These are phyloP conservation scores for Drosophila anomalata DNA, from an alignment of 2,888 invertebrate genomes.

Conservation along the genomic window DNA sequence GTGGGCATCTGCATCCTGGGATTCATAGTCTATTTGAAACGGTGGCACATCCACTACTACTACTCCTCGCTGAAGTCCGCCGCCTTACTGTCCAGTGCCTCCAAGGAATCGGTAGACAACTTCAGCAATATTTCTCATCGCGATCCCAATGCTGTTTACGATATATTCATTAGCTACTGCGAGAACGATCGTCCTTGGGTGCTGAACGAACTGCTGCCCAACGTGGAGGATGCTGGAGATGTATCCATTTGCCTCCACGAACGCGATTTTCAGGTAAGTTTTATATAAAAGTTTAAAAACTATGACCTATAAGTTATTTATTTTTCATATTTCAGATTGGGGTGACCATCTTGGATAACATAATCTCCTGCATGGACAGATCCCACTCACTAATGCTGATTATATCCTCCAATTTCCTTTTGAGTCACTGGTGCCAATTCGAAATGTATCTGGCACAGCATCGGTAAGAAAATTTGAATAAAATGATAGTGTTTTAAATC, in stretches of 20 bases:
- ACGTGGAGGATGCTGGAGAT: constrained; percentile 86
- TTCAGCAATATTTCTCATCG: constrained; percentile 65
- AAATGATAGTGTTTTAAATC: not conserved
- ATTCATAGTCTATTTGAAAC: constrained; percentile 84
- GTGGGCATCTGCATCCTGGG: constrained; percentile 56
- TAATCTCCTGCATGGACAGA: constrained; percentile 88
- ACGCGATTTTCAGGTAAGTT: constrained; percentile 87
- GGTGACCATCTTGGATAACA: constrained; percentile 88
- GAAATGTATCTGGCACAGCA: constrained; percentile 90
- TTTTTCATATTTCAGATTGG: constrained; percentile 84
- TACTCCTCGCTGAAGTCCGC: constrained; percentile 86
- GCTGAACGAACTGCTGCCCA: constrained; percentile 86
- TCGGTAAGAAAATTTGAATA: constrained; percentile 81
- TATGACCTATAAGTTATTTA: too few relatives aligned
- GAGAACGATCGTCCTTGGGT: constrained; percentile 88
- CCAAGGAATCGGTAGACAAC: constrained; percentile 82
- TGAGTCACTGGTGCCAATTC: constrained; percentile 90
- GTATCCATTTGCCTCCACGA: constrained; percentile 89
- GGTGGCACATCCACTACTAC: constrained; percentile 86
- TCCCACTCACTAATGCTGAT: constrained; percentile 87
- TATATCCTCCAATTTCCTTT: constrained; percentile 87
- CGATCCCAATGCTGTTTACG: constrained; percentile 84
- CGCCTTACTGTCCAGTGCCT: constrained; percentile 85
- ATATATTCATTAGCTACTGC: constrained; percentile 89
- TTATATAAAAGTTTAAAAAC: not conserved